phyloP scores from a whole-genome alignment of 92 coral and sea anemone genomes.

The Parazoanthus swiftii region DNA sequence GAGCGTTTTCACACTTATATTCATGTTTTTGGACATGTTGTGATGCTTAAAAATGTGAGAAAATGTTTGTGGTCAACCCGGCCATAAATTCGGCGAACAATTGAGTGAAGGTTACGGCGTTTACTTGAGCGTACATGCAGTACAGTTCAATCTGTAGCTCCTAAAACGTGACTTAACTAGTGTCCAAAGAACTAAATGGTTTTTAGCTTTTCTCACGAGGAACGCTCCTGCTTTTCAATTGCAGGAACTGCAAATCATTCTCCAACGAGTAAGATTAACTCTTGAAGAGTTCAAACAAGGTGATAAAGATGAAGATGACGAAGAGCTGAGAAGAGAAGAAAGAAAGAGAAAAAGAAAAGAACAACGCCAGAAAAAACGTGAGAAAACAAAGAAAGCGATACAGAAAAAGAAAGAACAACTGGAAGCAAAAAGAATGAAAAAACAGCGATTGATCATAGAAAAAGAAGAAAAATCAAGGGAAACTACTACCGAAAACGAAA shows the following conservation, averaged over 20 bases:
- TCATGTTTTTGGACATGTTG: too few species aligned
- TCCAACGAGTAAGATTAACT: constrained; percentile 55
- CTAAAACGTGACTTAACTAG: too few species aligned
- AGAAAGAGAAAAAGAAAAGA: constrained; percentile 19
- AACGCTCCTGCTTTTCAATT: background rate
- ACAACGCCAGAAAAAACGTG: constrained; percentile 5
- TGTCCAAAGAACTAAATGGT: too few species aligned
- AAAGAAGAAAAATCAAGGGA: background rate
- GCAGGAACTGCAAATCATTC: constrained; percentile 53
- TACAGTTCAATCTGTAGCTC: too few species aligned
- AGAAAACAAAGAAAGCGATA: constrained; percentile 9
- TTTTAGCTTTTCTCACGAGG: too few species aligned
- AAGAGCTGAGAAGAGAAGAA: constrained; percentile 29
- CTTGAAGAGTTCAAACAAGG: constrained; percentile 46
- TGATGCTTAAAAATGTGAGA: too few species aligned
- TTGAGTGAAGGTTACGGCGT: too few species aligned
- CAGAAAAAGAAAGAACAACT: constrained; percentile 24
- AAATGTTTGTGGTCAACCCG: too few species aligned
- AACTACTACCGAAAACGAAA: background rate
- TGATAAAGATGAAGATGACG: constrained; percentile 1
- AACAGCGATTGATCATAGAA: constrained; percentile 1
- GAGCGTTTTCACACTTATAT: too few species aligned
- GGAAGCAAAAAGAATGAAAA: constrained; percentile 19
- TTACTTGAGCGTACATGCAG: too few species aligned
- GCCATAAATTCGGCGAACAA: too few species aligned